These are phyloP conservation scores for Camelus bactrianus DNA, from an alignment of 2,113 vertebrate genomes.

Conservation along the genomic window DNA sequence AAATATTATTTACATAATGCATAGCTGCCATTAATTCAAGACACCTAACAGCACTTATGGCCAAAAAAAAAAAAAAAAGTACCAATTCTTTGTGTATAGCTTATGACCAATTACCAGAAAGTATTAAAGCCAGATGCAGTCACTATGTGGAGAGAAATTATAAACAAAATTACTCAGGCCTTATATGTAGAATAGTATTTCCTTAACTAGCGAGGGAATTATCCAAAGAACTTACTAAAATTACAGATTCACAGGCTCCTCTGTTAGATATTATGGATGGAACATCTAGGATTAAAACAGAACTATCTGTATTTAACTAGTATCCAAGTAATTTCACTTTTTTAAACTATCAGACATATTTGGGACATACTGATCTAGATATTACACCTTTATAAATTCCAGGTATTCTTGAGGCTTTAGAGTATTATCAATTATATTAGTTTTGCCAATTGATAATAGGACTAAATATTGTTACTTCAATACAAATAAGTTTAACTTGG, in stretches of 20 bases:
- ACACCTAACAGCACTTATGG: background rate
- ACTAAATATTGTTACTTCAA: constrained; percentile 3
- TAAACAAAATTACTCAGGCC: background rate
- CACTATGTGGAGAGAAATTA: background rate
- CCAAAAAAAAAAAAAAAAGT: background rate
- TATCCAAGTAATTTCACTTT: background rate
- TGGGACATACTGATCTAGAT: background rate
- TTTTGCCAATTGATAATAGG: background rate
- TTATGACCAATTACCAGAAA: constrained; percentile 25
- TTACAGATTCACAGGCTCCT: constrained; percentile 40
- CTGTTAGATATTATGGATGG: constrained; percentile 13
- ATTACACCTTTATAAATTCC: background rate
- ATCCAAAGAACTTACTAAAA: constrained; percentile 46
- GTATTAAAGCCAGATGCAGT: background rate
- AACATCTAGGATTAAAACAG: background rate
- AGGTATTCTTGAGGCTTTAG: constrained; percentile 30
- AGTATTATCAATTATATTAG: constrained; percentile 26
- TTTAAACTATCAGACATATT: background rate
- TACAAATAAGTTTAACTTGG: background rate
- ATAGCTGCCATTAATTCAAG: background rate
- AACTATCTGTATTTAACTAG: background rate
- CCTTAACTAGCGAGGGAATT: background rate
- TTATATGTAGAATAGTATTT: background rate
- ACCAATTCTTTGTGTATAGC: background rate
- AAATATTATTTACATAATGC: constrained; percentile 3